Percentiles rank a stretch among this genome's conserved stretches.
Evolutionary conservation across 2,888 invertebrate species (phyloP).

Genomic region (Plebejus anna): DNA sequence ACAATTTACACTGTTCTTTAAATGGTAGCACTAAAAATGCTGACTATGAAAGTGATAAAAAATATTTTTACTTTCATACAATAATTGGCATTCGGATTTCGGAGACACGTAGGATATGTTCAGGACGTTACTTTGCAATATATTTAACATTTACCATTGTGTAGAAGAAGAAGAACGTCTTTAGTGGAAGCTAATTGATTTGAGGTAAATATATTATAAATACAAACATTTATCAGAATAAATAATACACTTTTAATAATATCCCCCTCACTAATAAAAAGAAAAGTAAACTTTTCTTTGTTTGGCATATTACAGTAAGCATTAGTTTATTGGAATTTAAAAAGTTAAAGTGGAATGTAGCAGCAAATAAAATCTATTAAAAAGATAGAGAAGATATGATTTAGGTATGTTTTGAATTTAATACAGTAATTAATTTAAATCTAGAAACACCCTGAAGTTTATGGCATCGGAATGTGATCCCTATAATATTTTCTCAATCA

Average conservation of each 20-base stretch:
- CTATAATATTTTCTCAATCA: neutral
- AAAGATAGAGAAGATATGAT: no score
- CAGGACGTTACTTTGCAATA: neutral
- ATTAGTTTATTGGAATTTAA: neutral
- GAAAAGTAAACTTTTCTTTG: neutral
- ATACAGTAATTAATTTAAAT: neutral
- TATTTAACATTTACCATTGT: neutral
- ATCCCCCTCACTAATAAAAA: neutral
- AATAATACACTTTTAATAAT: neutral
- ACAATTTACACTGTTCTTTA: neutral
- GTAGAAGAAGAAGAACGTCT: neutral
- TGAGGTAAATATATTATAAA: neutral
- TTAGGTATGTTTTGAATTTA: neutral
- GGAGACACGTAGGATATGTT: slow-evolving; percentile 7
- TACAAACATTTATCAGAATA: neutral
- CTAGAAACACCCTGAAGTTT: neutral
- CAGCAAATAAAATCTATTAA: neutral
- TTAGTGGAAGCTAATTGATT: no score
- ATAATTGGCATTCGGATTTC: slow-evolving; percentile 15
- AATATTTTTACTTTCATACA: neutral
- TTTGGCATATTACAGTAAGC: neutral
- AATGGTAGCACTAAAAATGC: neutral
- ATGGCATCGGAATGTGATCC: neutral
- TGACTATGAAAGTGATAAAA: neutral
- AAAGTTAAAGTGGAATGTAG: neutral